Conservation (phyloP, 2,888 invertebrate genomes). For the Mythimna impura region DNA sequence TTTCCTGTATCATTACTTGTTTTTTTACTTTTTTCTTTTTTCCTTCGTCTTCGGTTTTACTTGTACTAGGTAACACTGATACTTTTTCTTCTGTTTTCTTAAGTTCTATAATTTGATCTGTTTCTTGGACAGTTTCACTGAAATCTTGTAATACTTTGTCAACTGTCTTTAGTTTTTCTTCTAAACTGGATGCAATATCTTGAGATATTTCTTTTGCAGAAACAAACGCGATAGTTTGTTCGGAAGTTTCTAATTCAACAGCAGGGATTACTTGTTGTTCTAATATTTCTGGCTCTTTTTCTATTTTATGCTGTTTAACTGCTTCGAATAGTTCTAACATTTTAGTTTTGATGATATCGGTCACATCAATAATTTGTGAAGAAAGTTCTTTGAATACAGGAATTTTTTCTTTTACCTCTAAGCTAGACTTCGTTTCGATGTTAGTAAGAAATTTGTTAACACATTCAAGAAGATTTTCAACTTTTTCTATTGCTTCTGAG, state of each 20-base stretch:
- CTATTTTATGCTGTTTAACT: background rate
- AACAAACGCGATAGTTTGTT: background rate
- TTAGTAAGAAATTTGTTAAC: slow-evolving; percentile 66
- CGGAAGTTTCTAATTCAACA: background rate
- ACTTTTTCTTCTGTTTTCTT: background rate
- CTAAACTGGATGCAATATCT: background rate
- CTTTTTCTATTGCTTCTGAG: slow-evolving; percentile 54
- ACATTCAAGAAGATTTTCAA: slow-evolving; percentile 63
- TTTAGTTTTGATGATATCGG: slow-evolving; percentile 61
- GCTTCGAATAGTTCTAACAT: slow-evolving; percentile 26
- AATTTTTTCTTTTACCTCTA: slow-evolving; percentile 86
- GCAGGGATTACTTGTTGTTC: background rate
- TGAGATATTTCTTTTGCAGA: background rate
- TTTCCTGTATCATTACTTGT: slow-evolving; percentile 45
- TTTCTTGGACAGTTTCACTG: background rate
- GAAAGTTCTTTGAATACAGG: slow-evolving; percentile 82
- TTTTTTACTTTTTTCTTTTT: slow-evolving; percentile 25
- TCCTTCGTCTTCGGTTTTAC: background rate
- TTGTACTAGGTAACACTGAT: slow-evolving; percentile 4
- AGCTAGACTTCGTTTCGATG: slow-evolving; percentile 74
- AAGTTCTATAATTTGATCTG: background rate
- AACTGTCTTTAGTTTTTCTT: background rate
- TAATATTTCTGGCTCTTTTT: background rate
- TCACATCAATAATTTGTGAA: slow-evolving; percentile 64
- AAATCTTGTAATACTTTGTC: background rate